Evolutionary conservation across 2,113 vertebrate genomes (phyloP), one percentile per base, ranked within the genome.

Genomic region (Pipa parva): DNA sequence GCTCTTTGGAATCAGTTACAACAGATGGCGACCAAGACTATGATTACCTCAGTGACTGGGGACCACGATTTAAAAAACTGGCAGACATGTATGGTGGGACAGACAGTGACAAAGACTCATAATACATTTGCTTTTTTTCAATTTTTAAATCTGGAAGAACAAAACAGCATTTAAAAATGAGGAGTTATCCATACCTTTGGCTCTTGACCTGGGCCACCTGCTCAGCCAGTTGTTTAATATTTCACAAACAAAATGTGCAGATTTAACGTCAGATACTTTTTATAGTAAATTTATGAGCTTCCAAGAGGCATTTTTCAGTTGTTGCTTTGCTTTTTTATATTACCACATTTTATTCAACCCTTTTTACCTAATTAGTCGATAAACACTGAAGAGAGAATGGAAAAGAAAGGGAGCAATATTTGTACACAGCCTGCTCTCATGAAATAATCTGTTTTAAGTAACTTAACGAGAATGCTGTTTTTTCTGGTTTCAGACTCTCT

Each of bases 1-100:
- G 95, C 85, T 97, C 95, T 1, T 85, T 97, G 50, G 94, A 91
- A 77, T 97, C 95, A 0, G 91, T 74, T 76, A 93, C 92, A 71
- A 92, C 90, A 0, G 95, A 95, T 0, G 92, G 89, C n/a, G 90
- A 97, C 66, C 94, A 98, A 74, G 93, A 97, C 89, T 98, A 97
- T 1, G 92, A 96, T 79, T 96, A 96, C 82, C 90, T 97, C 70
- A 94, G 93, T 74, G 95, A 98, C 78, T 95, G 94, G 92, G 95
- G 95, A 0, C 95, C 95, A 0, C 86, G 95, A 0, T 98, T 98
- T 82, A 95, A 92, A 82, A 98, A 95, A 84, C 89, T 98, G 48
- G 94, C 95, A 1, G 95, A 97, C 74, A 90, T 97, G 95, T 98
- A 97, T 21, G 94, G 94, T 0, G 79, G 88, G 5, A 88, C 85